Base-by-base conservation (phyloP, 2,113 vertebrate species). In the Ammodytes dubius region DNA sequence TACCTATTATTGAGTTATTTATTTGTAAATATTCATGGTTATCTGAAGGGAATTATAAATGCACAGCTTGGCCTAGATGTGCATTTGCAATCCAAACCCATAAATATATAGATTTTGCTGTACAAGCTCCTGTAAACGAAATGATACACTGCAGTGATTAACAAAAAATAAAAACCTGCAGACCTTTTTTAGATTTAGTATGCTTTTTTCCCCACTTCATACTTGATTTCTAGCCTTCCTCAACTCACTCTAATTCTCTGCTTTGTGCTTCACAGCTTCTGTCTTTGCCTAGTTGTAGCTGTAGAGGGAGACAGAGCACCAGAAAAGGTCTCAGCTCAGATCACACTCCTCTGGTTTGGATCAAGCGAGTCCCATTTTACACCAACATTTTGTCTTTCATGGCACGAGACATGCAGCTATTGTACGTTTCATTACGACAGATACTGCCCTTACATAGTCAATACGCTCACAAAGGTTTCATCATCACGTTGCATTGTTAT, bases 301-400 rank as follows among this genome's bases (percentile, higher is more conserved):
- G 75, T 66, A 94, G 94, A 83, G 90, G 92, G 94, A 85, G 90
- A 88, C 91, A 94, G 64, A 89, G 63, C 53, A 79, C 70, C 46
- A 84, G 58, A 63, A 42, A 91, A 81, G 2, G 15, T 40, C 15
- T 50, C 0, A 6, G 3, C 15, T 14, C 3, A n/a, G 79, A 3
- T 72, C 71, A 63, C 19, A 64, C 3, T 45, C 68, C 42, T 77
- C 56, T 66, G 17, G 9, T 58, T 67, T 57, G 61, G 63, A 64
- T 74, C 81, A 76, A 77, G 2, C 47, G 5, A 27, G 60, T 81
- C 52, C 14, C 52, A 27, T 42, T 82, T 71, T 27, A 15, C 50
- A 40, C 45, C 79, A 52, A 39, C 63, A 14, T 59, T 64, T 49
- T 42, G 7, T 57, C 65, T 83, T 67, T 64, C 3, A 8, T 7